Evolutionary conservation across 1,140 invertebrate genomes (phyloP).

Genomic region (Heliconius hermathena): DNA sequence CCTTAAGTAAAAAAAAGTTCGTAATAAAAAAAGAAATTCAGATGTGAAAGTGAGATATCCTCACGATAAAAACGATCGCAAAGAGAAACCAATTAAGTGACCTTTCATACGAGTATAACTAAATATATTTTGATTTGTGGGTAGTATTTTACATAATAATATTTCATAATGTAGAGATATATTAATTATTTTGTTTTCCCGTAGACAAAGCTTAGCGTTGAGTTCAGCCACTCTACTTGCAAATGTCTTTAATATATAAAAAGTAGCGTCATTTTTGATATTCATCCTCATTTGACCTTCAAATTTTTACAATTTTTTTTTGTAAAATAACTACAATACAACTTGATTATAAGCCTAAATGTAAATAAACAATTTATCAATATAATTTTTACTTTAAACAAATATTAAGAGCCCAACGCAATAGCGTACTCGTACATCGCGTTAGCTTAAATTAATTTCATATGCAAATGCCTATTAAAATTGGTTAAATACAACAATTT

Average conservation of each 20-base stretch:
- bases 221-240: no score
- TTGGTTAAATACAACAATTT: no score
- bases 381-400: no score
- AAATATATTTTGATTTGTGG: background rate
- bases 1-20: constrained; percentile 13
- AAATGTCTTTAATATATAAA: no score
- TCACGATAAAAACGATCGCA: constrained; percentile 4
- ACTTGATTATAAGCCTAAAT: background rate
- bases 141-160: background rate
- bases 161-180: background rate
- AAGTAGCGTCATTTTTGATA: no score
- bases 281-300: background rate
- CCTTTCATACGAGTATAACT: background rate
- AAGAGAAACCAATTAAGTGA: constrained; percentile 25
- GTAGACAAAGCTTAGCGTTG: no score
- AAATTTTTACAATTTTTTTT: background rate
- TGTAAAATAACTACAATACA: background rate
- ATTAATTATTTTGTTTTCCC: no score
- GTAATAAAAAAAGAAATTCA: constrained; percentile 22
- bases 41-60: constrained; percentile 28
- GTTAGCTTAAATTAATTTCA: no score
- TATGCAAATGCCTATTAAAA: no score
- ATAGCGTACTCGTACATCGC: no score
- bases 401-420: no score
- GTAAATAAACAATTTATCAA: background rate